Conservation (phyloP, 2,113 vertebrate genomes). For the Heterocephalus glaber region DNA sequence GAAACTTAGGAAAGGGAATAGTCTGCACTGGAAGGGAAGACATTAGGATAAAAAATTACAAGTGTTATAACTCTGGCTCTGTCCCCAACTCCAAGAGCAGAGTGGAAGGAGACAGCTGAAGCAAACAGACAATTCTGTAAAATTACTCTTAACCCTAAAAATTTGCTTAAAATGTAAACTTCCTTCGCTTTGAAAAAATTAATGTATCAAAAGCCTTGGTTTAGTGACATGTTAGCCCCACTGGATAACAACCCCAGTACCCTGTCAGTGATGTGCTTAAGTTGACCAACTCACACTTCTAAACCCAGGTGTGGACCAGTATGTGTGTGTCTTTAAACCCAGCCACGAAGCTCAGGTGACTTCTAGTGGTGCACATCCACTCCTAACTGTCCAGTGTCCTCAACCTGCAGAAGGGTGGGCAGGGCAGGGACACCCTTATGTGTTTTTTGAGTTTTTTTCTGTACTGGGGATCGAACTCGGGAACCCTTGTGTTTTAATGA, state of each 20-base stretch:
- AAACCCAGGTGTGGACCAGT: slow-evolving; percentile 45
- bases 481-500: background rate
- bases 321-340: background rate
- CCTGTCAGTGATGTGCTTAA: slow-evolving; percentile 70
- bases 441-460: no score
- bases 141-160: slow-evolving; percentile 79
- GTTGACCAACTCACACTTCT: slow-evolving; percentile 82
- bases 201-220: slow-evolving; percentile 86
- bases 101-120: background rate
- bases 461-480: no score
- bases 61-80: slow-evolving; percentile 39
- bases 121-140: slow-evolving; percentile 72
- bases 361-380: background rate
- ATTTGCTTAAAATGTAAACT: slow-evolving; percentile 74
- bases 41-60: slow-evolving; percentile 78
- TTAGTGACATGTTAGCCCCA: slow-evolving; percentile 82
- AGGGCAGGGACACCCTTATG: background rate
- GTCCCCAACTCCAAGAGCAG: slow-evolving; percentile 22
- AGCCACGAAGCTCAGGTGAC: background rate
- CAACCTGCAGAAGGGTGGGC: background rate
- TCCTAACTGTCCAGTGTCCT: background rate
- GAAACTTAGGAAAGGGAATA: slow-evolving; percentile 70
- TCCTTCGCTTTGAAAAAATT: slow-evolving; percentile 64
- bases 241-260: slow-evolving; percentile 63
- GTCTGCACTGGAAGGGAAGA: slow-evolving; percentile 75